Base-by-base conservation (phyloP, 2,113 vertebrate genomes). In the Pica pica region DNA sequence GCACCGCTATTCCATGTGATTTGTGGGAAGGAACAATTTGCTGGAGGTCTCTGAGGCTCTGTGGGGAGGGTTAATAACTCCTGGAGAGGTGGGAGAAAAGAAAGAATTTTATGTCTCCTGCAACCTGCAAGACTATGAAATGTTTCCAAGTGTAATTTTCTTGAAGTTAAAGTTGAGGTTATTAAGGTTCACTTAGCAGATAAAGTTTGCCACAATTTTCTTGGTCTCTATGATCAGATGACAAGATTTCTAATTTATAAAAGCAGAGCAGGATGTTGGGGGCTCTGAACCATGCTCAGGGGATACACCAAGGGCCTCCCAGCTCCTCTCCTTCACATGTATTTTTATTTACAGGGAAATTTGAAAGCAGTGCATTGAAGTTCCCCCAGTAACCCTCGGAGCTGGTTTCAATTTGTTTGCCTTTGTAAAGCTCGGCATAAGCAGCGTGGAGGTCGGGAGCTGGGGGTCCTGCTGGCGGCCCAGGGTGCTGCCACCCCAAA, bases 101-200 rank as follows among this genome's bases (percentile, higher is more conserved):
- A 96, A 95, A 87, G 89, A 52, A 24, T 96, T 96, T 97, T 95
- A 91, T 96, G 96, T 88, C 93, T 95, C 93, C 79, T 13, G 57
- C 89, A 97, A 95, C 68, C 94, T 97, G 85, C 79, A 65, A 90
- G 94, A 89, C 95, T 97, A 77, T 85, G 96, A 98, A 98, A 95
- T 96, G 95, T 96, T 98, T 98, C 96, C 90, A 31, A 94, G 87
- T 71, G 95, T 98, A 98, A 98, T 98, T 98, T 97, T 95, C 97
- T 98, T 97, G 96, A 97, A 98, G 97, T 98, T 98, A 98, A 98
- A 98, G 96, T 95, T 90, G 94, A 52, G 96, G 97, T 98, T 98
- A 96, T 97, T 98, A 96, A 96, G 97, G 98, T 98, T 98, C 97
- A 98, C 96, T 97, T 97, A 90, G 80, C 95, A 97, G 97, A 97